These are phyloP conservation scores for Lagorchestes hirsutus DNA, from an alignment of 2,797 vertebrate species.

Conservation along the genomic window DNA sequence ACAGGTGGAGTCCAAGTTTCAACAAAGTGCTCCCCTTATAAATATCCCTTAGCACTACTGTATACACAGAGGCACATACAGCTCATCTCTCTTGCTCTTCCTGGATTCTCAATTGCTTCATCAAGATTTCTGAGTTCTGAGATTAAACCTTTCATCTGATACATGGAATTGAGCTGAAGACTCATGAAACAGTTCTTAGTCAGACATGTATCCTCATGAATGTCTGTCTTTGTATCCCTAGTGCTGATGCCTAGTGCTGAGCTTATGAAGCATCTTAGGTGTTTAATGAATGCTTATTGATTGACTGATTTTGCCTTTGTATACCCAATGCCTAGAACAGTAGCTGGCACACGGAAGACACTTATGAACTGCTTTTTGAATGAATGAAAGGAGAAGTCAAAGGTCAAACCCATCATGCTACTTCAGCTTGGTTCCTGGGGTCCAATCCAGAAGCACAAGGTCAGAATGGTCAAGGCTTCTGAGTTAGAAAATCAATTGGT, in stretches of 20 bases:
- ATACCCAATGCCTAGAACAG: not conserved
- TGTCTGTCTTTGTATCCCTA: not conserved
- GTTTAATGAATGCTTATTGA: not conserved
- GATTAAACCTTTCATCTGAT: not conserved
- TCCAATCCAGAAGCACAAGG: constrained; percentile 17
- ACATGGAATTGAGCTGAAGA: not conserved
- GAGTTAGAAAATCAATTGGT: constrained; percentile 41
- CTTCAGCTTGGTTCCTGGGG: constrained; percentile 56
- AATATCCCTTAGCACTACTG: not conserved
- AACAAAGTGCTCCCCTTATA: not conserved
- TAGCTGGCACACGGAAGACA: not conserved
- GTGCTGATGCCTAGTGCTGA: not conserved
- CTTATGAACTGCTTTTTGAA: not conserved
- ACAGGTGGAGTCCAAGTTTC: not conserved
- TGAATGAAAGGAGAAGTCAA: constrained; percentile 20
- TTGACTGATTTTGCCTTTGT: not conserved
- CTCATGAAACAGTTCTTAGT: constrained; percentile 21
- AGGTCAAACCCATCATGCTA: constrained; percentile 39
- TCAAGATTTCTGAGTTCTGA: constrained; percentile 57
- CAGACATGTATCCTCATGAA: not conserved
- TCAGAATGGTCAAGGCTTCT: not conserved
- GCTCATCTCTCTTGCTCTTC: constrained; percentile 23
- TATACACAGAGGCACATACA: not conserved
- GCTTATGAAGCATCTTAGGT: not conserved
- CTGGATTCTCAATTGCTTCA: constrained; percentile 51